Percentiles rank a stretch among this genome's conserved stretches.
Conservation (phyloP, 2,888 invertebrate genomes). For the Leucoma salicis region DNA sequence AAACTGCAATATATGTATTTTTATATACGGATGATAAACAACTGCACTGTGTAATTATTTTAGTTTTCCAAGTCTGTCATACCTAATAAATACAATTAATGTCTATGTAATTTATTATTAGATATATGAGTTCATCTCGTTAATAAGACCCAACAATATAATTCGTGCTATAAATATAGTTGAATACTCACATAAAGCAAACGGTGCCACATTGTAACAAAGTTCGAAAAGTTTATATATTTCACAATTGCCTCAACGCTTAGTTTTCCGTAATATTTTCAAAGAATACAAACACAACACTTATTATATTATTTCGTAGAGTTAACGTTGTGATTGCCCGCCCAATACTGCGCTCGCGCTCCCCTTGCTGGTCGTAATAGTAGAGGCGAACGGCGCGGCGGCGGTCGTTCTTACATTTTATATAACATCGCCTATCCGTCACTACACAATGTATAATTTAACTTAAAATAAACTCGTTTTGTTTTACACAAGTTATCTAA, state of each 20-base stretch:
- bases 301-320: conserved; percentile 23
- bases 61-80: too few species aligned
- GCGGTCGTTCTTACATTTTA: conserved; percentile 66
- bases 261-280: conserved; percentile 27
- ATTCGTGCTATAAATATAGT: too few species aligned
- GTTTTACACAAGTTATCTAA: conserved; percentile 70
- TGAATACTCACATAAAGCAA: conserved; percentile 36
- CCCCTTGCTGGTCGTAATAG: conserved; percentile 53
- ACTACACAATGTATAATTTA: conserved; percentile 57
- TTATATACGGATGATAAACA: too few species aligned
- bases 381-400: conserved; percentile 54
- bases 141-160: too few species aligned
- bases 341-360: conserved; percentile 55
- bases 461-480: conserved; percentile 56
- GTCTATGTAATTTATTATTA: too few species aligned
- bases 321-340: conserved; percentile 42
- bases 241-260: conserved; percentile 30
- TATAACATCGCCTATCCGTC: conserved; percentile 64
- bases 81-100: too few species aligned
- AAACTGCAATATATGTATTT: too few species aligned
- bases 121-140: too few species aligned
- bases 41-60: too few species aligned
- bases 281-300: conserved; percentile 28
- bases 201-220: conserved; percentile 49
- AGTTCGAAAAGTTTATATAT: conserved; percentile 21